Evolutionary conservation across 2,797 vertebrate species (phyloP).

Genomic region (Heliangelus exortis): DNA sequence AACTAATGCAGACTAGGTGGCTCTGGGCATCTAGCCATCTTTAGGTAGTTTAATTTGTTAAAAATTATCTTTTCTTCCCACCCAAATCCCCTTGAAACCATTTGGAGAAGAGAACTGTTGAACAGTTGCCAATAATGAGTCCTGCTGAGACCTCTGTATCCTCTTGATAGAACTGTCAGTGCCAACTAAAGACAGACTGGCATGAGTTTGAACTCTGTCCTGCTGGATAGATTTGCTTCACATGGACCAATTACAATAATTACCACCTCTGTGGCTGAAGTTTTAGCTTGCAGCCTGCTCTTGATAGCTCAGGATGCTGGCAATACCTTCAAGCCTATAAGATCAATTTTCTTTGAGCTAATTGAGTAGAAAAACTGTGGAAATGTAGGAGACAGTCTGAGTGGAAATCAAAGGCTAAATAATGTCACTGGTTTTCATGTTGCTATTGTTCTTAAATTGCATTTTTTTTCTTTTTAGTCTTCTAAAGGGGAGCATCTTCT

Average conservation of each 20-base stretch:
- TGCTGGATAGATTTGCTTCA: conserved; percentile 44
- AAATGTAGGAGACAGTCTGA: neutral
- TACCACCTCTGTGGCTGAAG: conserved; percentile 52
- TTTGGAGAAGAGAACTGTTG: conserved; percentile 65
- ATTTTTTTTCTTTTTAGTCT: neutral
- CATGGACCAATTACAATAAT: conserved; percentile 64
- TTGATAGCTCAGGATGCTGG: conserved; percentile 55
- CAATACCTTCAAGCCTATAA: conserved; percentile 20
- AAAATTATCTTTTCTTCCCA: conserved; percentile 60
- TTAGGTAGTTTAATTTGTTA: conserved; percentile 70
- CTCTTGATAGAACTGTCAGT: conserved; percentile 42
- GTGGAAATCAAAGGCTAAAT: neutral
- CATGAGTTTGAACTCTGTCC: conserved; percentile 53
- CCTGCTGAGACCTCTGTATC: conserved; percentile 64
- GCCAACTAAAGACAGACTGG: conserved; percentile 66
- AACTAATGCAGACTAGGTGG: conserved; percentile 44
- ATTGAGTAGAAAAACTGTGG: conserved; percentile 30
- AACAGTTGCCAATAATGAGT: conserved; percentile 60
- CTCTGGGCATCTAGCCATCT: conserved; percentile 59
- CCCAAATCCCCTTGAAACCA: conserved; percentile 61
- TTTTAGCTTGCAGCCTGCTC: neutral
- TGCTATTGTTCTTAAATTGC: neutral
- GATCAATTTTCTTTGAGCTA: conserved; percentile 43
- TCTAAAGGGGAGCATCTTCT: neutral
- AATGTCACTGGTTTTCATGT: neutral